phyloP scores from a whole-genome alignment of 1,140 invertebrate species.

The Brachionus koreanus region DNA sequence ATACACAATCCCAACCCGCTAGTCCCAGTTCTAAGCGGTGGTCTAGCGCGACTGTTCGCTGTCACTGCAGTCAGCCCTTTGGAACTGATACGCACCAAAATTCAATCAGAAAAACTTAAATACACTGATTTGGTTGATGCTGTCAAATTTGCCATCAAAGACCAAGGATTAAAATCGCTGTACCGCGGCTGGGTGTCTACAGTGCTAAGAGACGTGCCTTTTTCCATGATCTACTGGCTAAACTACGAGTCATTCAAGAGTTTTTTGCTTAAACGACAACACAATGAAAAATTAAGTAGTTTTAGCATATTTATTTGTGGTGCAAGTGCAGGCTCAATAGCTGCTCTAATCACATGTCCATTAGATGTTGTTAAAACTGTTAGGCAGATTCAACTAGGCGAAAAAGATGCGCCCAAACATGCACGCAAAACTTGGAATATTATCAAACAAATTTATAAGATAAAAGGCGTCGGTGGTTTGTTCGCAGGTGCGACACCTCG shows the following conservation, averaged over 20 bases:
- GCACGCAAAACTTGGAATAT: background rate
- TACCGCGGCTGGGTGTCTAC: conserved; percentile 32
- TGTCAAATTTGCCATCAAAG: background rate
- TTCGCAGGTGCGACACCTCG: conserved; percentile 41
- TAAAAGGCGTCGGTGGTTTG: background rate
- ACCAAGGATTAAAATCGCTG: background rate
- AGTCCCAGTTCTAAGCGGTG: background rate
- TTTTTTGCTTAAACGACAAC: background rate
- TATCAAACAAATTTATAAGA: background rate
- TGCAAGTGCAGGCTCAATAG: background rate
- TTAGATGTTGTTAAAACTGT: conserved; percentile 43
- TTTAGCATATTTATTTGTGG: conserved; percentile 30
- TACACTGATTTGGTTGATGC: background rate
- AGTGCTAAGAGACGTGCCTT: conserved; percentile 40
- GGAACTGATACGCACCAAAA: conserved; percentile 36
- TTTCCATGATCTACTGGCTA: conserved; percentile 44
- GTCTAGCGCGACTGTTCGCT: conserved; percentile 15
- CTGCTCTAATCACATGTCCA: conserved; percentile 31
- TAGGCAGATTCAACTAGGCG: conserved; percentile 40
- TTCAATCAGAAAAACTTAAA: conserved; percentile 41
- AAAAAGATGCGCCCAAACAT: conserved; percentile 12
- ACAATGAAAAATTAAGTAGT: background rate
- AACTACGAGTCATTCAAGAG: conserved; percentile 40
- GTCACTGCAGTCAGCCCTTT: conserved; percentile 8
- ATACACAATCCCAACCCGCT: background rate